Evolutionary conservation across 30 jellyfish, hydroid and myxozoan genomes (phyloP), one percentile per base, ranked within the genome.

Genomic region (Hydractinia symbiolongicarpus): DNA sequence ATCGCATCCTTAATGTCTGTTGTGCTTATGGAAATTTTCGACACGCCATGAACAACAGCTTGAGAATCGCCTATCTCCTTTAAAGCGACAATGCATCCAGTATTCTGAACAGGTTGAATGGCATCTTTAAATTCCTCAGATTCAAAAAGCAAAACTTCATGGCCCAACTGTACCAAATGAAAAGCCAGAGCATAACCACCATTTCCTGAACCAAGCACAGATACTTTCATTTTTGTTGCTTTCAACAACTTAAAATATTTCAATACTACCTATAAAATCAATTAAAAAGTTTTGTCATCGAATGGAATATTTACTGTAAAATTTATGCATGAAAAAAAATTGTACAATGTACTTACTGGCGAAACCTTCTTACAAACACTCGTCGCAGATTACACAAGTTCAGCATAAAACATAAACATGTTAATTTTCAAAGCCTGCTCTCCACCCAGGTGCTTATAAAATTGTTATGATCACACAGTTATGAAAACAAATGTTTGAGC

Each of bases 171-270:
- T 14, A 50, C 55, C 80, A 71, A 20, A 71, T 71, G 80, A 71
- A 71, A 71, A 8, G 80, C 80, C 80, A 19, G 9, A 14, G 80
- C 80, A 71, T 19, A 71, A 30, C 11, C 80, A 7, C 80, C 80
- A 71, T 71, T 71, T 8, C 80, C 80, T 19, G 56, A 4, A 20
- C 80, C 80, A 71, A 71, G 80, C 51, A 71, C 60, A 8, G 80
- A 20, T 8, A 71, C 80, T 71, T 71, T 71, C 80, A 71, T 71
- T n/a, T 13, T 19, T 30, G 9, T 71, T 7, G 9, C 55, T 71
- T 67, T 15, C 69, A 58, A 58, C 44, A 30, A 30, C 44, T 30
- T 30, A 30, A 30, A 30, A 30, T 30, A 30, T 30, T 30, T 30
- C 44, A 30, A 30, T 30, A 30, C 1, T 30, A 30, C 44, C 2